A percentile compares a stretch with the other conserved stretches of the same genome.
These are phyloP conservation scores for Nephrotoma guestfalica DNA, from an alignment of 2,888 invertebrate genomes.

Conservation along the genomic window DNA sequence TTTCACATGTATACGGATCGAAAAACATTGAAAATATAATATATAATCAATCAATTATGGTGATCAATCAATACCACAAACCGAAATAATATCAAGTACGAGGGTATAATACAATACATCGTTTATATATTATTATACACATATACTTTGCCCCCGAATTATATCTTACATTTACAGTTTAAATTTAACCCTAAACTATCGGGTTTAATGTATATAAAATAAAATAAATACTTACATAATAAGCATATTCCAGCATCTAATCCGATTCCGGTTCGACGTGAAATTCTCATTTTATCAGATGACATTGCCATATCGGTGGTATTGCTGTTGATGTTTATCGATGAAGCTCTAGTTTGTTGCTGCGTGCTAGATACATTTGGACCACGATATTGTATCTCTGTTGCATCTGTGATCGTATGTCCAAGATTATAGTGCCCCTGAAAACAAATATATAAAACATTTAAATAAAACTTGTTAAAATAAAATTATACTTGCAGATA, in stretches of 20 bases:
- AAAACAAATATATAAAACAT: neutral
- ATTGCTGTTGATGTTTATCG: neutral
- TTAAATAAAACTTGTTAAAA: neutral
- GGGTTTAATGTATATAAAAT: neutral
- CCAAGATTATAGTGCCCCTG: neutral
- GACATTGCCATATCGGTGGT: neutral
- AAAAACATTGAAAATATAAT: too few relatives aligned
- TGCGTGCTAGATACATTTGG: neutral
- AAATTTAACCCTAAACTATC: neutral
- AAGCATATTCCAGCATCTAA: neutral
- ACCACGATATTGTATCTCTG: neutral
- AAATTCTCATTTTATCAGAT: neutral
- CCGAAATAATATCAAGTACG: too few relatives aligned
- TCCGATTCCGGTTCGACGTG: neutral
- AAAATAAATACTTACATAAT: neutral
- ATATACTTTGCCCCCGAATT: too few relatives aligned
- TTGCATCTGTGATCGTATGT: neutral
- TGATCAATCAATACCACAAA: too few relatives aligned
- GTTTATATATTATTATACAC: too few relatives aligned
- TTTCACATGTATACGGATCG: too few relatives aligned
- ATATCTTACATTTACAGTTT: neutral
- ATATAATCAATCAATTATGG: too few relatives aligned
- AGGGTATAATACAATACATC: too few relatives aligned
- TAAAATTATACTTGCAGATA: neutral
- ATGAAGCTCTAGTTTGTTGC: neutral